A percentile compares a stretch with the other conserved stretches of the same genome.
phyloP scores from a whole-genome alignment of 2,888 invertebrate species.

The Pachycephus smyrnensis region DNA sequence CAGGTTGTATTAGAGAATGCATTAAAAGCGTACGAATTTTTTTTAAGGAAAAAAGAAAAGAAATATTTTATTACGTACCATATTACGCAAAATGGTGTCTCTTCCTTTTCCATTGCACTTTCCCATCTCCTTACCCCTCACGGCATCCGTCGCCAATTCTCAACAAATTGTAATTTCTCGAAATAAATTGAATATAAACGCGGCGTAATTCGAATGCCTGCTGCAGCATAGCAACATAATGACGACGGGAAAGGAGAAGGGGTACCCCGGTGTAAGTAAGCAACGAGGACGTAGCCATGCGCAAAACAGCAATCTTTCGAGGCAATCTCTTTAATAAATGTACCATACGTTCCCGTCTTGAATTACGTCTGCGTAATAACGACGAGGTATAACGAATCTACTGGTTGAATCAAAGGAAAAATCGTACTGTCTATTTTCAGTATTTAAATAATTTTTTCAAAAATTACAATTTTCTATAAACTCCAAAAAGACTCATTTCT shows the following conservation, averaged over 20 bases:
- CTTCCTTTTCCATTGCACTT: not conserved
- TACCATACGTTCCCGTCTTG: constrained; percentile 57
- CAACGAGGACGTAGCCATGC: constrained; percentile 53
- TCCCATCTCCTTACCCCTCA: not conserved
- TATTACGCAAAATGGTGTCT: not conserved
- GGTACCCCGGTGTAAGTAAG: constrained; percentile 32
- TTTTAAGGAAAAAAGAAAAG: not conserved
- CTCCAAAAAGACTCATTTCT: not conserved
- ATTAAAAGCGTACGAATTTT: not conserved
- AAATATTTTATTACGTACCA: not conserved
- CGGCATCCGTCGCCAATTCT: constrained; percentile 37
- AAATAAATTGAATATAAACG: constrained; percentile 65
- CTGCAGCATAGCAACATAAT: constrained; percentile 55
- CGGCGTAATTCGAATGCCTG: constrained; percentile 63
- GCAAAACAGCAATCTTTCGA: constrained; percentile 63
- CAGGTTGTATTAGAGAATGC: not conserved
- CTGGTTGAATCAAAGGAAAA: not conserved
- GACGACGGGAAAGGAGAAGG: constrained; percentile 43
- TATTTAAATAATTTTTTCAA: not conserved
- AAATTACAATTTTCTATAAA: not conserved
- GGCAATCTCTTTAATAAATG: constrained; percentile 64
- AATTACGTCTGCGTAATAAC: constrained; percentile 31
- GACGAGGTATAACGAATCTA: constrained; percentile 7
- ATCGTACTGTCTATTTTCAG: not conserved
- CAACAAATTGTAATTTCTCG: constrained; percentile 64